Conservation (phyloP, 1,140 invertebrate genomes). For the Papilio xuthus region DNA sequence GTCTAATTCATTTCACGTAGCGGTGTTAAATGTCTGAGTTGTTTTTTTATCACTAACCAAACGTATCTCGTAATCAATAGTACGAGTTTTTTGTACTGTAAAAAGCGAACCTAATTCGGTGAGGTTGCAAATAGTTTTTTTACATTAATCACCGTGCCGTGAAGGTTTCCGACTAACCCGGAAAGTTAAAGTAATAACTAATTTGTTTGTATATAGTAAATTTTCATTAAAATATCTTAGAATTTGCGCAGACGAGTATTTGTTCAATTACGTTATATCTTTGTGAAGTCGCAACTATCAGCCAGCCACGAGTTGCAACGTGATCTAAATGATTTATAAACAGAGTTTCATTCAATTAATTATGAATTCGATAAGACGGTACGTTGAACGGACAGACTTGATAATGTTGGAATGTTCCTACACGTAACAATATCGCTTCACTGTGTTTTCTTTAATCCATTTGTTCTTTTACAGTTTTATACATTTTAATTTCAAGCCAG, state of each 20-base stretch:
- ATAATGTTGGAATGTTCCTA: constrained; percentile 44
- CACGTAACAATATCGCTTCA: constrained; percentile 46
- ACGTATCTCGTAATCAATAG: constrained; percentile 49
- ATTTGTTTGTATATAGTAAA: neutral
- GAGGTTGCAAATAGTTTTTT: constrained; percentile 46
- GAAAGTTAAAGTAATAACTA: constrained; percentile 1
- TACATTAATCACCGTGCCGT: constrained; percentile 38
- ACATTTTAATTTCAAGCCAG: constrained; percentile 18
- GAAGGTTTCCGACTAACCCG: constrained; percentile 41
- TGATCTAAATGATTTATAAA: constrained; percentile 52
- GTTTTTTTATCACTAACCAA: constrained; percentile 44
- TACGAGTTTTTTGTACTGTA: constrained; percentile 44
- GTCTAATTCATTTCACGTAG: constrained; percentile 47
- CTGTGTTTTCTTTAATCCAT: constrained; percentile 28
- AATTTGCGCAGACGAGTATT: constrained; percentile 1
- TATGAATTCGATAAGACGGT: constrained; percentile 47
- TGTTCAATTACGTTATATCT: constrained; percentile 23
- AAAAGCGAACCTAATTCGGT: constrained; percentile 44
- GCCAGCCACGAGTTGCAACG: constrained; percentile 39
- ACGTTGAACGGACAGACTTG: constrained; percentile 45
- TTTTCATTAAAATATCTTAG: neutral
- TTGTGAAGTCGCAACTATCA: constrained; percentile 28
- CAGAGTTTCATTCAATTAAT: constrained; percentile 50
- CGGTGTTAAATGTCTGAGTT: constrained; percentile 40
- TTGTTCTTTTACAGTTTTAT: neutral